phyloP scores from a whole-genome alignment of 2,113 vertebrate genomes.

The Sylvia atricapilla region DNA sequence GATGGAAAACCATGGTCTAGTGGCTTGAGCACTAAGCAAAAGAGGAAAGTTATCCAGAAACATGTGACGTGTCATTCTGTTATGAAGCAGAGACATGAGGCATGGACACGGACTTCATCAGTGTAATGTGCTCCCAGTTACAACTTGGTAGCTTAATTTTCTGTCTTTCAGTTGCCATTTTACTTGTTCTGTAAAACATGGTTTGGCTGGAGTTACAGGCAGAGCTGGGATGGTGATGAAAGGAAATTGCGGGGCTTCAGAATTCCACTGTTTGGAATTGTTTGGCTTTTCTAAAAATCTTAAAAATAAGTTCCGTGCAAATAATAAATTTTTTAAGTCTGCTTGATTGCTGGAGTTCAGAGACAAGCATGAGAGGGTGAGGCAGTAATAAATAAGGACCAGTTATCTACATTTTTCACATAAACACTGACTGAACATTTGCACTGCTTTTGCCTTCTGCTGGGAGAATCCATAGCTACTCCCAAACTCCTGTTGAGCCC shows the following conservation, averaged over 20 bases:
- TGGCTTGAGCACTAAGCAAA: neutral
- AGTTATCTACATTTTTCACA: neutral
- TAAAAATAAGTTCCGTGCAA: neutral
- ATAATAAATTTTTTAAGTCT: constrained; percentile 12
- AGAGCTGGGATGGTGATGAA: neutral
- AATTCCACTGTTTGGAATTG: neutral
- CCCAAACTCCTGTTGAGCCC: neutral
- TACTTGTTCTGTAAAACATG: neutral
- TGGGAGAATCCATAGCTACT: neutral
- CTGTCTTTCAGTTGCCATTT: neutral
- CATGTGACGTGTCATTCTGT: neutral
- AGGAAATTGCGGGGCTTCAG: neutral
- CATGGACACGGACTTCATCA: neutral
- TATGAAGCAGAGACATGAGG: neutral
- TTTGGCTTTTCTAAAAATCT: neutral
- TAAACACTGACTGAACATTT: neutral
- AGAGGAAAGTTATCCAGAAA: neutral
- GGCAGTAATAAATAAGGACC: neutral
- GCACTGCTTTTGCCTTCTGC: neutral
- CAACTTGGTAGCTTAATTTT: neutral
- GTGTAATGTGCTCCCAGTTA: neutral
- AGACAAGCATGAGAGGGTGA: neutral
- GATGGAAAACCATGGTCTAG: neutral
- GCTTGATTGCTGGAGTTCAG: neutral
- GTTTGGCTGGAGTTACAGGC: neutral